Percentiles rank a stretch among this genome's conserved stretches.
Conservation (phyloP, 2,113 vertebrate species). For the Callithrix jacchus region DNA sequence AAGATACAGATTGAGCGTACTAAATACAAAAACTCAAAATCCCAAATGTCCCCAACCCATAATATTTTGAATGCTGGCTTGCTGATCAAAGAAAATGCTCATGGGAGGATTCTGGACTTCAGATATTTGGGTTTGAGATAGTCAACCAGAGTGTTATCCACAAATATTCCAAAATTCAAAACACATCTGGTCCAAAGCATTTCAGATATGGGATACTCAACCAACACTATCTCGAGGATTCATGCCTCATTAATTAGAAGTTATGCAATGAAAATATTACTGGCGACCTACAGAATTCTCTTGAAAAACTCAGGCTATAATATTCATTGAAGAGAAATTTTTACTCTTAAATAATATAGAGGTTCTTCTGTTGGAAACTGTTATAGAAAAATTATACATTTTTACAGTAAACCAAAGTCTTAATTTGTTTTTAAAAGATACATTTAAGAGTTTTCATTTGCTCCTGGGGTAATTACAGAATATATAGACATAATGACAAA, state of each 20-base stretch:
- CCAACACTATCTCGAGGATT: not conserved
- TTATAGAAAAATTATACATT: not conserved
- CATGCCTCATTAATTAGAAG: not conserved
- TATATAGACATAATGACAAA: not conserved
- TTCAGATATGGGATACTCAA: not conserved
- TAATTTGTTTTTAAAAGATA: not conserved
- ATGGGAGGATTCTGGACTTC: not conserved
- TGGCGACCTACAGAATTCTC: not conserved
- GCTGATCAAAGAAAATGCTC: not conserved
- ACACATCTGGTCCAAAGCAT: not conserved
- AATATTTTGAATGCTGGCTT: not conserved
- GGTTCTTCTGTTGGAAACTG: not conserved
- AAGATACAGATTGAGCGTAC: not conserved
- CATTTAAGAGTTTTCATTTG: not conserved
- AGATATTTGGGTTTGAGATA: too few species aligned
- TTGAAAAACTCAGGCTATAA: not conserved
- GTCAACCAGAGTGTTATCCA: too few species aligned
- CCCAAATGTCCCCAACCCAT: not conserved
- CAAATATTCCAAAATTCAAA: not conserved
- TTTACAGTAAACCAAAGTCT: not conserved
- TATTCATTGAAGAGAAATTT: not conserved
- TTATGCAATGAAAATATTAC: not conserved
- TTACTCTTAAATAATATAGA: not conserved
- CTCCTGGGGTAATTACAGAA: not conserved
- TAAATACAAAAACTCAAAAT: not conserved